Evolutionary conservation across 92 coral and sea anemone species (phyloP), one percentile per base, ranked within the genome.

Genomic region (Diadumene lineata): DNA sequence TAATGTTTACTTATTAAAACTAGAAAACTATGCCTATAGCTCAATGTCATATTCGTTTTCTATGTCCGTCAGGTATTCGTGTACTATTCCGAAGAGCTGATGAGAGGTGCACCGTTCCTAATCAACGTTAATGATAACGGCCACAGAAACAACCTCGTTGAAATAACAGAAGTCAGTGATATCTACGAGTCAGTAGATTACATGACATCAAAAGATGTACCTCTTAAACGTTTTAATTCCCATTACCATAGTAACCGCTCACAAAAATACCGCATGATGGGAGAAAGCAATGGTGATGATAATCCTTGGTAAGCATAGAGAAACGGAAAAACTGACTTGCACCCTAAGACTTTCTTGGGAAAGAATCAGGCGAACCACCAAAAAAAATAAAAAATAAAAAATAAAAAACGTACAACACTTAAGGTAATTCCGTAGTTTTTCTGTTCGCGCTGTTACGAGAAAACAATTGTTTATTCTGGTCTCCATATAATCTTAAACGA

Each of bases 71-170:
- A 78, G 84, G 93, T 88, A 25, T 90, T 79, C 46, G 93, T 88
- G 25, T 86, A 51, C 60, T 92, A 90, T 48, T 84, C 85, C 0
- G 86, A 84, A 50, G 77, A 79, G 11, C 85, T 89, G 62, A 92
- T 92, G 16, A 87, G 78, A 31, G 98, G 98, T 22, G 86, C 96
- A 19, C 98, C 98, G 0, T 92, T 89, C 70, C 70, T 84, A 33
- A 89, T 92, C 18, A 92, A 92, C 73, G 93, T 88, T 57, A 58
- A 81, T 1, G 93, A 85, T 43, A 75, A 87, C 66, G 78, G 63
- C 24, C 85, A 38, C 7, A n/a, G n/a, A n/a, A 4, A 6, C 48
- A 13, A 13, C 48, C 13, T 38, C 48, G 48, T 4, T 6, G 7
- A 38, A 38, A 38, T 6, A 13, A 38, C 48, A 38, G 48, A 38